Conservation (phyloP, 2,888 invertebrate species). For the Agrochola litura region DNA sequence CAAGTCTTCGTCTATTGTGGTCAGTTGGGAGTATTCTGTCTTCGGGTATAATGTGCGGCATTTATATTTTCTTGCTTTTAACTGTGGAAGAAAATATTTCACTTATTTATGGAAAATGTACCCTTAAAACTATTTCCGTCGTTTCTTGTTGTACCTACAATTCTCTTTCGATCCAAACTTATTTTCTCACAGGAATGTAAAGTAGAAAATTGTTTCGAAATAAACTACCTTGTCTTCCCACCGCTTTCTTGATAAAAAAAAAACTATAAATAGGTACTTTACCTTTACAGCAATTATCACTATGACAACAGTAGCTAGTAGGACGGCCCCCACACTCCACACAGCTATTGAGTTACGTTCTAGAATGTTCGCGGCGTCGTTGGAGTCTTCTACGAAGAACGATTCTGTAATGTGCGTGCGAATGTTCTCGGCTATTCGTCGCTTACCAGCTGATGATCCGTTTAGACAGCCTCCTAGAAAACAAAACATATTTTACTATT, state of each 20-base stretch:
- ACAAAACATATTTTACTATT: not conserved
- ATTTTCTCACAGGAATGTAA: not conserved
- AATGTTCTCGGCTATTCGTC: conserved; percentile 91
- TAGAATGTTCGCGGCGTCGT: conserved; percentile 73
- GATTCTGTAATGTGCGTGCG: conserved; percentile 82
- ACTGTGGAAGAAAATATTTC: conserved; percentile 71
- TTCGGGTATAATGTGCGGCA: conserved; percentile 79
- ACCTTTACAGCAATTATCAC: conserved; percentile 81
- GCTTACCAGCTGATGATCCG: conserved; percentile 93
- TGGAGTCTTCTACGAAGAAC: conserved; percentile 81
- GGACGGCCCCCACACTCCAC: conserved; percentile 75
- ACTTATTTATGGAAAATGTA: not conserved
- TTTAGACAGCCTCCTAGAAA: conserved; percentile 92
- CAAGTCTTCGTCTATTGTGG: conserved; percentile 85
- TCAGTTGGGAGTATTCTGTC: conserved; percentile 86
- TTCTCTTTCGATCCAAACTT: not conserved
- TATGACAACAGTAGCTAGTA: conserved; percentile 74
- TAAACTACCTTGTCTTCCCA: not conserved
- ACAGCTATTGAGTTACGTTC: conserved; percentile 78
- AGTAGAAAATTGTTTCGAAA: not conserved
- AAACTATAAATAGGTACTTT: conserved; percentile 24
- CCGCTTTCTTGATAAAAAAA: too few species aligned
- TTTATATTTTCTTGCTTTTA: conserved; percentile 80
- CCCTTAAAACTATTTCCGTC: not conserved
- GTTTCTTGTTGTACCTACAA: not conserved